phyloP scores from a whole-genome alignment of 2,888 invertebrate species.

The Apamea monoglypha region DNA sequence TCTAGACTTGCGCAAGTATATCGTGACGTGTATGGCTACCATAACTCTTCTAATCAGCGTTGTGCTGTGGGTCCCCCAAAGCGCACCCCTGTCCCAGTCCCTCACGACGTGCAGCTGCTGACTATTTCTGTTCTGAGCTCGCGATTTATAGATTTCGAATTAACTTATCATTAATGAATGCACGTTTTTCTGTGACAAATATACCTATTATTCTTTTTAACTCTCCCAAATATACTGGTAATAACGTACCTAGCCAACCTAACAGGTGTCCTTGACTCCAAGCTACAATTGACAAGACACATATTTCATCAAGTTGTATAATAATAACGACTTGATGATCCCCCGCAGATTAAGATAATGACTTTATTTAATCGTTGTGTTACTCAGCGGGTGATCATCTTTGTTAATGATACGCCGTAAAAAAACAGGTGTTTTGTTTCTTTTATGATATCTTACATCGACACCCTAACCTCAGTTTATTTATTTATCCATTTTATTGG shows the following conservation, averaged over 20 bases:
- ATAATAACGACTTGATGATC: conserved; percentile 31
- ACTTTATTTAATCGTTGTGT: conserved; percentile 36
- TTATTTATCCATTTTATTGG: conserved; percentile 4
- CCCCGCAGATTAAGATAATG: conserved; percentile 25
- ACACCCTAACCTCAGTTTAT: conserved; percentile 5
- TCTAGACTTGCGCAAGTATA: too few relatives aligned
- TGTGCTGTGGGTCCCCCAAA: too few relatives aligned
- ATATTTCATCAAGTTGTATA: conserved; percentile 23
- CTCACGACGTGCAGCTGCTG: too few relatives aligned
- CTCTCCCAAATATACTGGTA: too few relatives aligned
- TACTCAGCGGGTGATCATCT: conserved; percentile 14
- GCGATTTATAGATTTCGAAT: too few relatives aligned
- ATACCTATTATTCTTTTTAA: too few relatives aligned
- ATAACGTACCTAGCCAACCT: background rate
- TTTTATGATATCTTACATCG: background rate
- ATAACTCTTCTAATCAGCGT: too few relatives aligned
- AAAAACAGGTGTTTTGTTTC: conserved; percentile 8
- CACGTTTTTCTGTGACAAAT: too few relatives aligned
- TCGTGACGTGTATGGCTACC: too few relatives aligned
- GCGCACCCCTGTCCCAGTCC: too few relatives aligned
- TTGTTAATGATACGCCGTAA: conserved; percentile 23
- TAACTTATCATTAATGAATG: too few relatives aligned
- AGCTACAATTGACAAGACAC: conserved; percentile 9
- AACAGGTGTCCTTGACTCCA: conserved; percentile 22
- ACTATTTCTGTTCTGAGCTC: too few relatives aligned